These are phyloP conservation scores for Amphipyra berbera DNA, from an alignment of 2,888 invertebrate species.

Conservation along the genomic window DNA sequence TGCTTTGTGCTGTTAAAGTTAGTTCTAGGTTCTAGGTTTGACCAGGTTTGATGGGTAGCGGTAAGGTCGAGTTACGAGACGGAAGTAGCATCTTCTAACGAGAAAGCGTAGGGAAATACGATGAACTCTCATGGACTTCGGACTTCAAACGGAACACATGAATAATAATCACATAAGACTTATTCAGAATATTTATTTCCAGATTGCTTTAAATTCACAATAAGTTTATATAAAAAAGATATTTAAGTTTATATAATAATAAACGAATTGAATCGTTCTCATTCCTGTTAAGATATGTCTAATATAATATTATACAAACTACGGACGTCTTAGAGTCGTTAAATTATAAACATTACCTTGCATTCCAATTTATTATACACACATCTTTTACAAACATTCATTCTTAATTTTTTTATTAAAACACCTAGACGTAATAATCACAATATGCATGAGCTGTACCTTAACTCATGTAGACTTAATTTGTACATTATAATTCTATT, in stretches of 20 bases:
- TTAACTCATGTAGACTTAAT: constrained; percentile 81
- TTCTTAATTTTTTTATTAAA: constrained; percentile 54
- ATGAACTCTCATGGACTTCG: too few relatives aligned
- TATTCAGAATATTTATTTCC: constrained; percentile 59
- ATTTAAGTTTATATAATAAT: constrained; percentile 68
- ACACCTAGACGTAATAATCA: constrained; percentile 73
- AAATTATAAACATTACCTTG: constrained; percentile 60
- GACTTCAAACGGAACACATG: too few relatives aligned
- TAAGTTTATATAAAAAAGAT: constrained; percentile 68
- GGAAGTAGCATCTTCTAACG: too few relatives aligned
- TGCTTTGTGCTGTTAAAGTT: too few relatives aligned
- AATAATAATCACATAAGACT: constrained; percentile 16
- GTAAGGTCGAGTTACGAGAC: too few relatives aligned
- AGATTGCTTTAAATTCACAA: constrained; percentile 58
- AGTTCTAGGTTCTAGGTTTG: too few relatives aligned
- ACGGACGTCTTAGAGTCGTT: constrained; percentile 70
- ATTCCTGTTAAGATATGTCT: constrained; percentile 58
- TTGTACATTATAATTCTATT: constrained; percentile 84
- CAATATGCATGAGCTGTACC: constrained; percentile 78
- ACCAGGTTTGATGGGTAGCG: too few relatives aligned
- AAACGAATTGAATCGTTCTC: constrained; percentile 64
- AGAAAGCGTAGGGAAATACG: too few relatives aligned
- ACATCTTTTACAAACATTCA: constrained; percentile 60
- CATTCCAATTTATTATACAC: constrained; percentile 64
- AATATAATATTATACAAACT: constrained; percentile 66